phyloP scores from a whole-genome alignment of 2,797 vertebrate species.

The Spheniscus humboldti region DNA sequence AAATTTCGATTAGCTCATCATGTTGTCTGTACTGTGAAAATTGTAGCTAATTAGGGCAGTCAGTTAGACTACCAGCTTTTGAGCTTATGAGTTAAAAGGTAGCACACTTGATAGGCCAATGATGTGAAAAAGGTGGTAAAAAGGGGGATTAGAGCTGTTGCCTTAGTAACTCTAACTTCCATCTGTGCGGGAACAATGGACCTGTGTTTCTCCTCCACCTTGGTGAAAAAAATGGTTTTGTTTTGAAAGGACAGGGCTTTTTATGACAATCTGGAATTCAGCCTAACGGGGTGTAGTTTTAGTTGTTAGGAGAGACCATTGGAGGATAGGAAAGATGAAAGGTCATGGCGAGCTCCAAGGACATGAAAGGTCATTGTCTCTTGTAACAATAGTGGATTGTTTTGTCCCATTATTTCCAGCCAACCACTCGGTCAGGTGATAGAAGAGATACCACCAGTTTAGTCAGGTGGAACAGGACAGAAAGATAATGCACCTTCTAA shows the following conservation, averaged over 20 bases:
- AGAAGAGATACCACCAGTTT: constrained; percentile 79
- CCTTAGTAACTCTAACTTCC: constrained; percentile 98
- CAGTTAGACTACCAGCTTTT: constrained; percentile 82
- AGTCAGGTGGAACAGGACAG: constrained; percentile 75
- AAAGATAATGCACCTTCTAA: constrained; percentile 63
- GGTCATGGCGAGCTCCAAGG: constrained; percentile 87
- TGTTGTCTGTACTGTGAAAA: constrained; percentile 91
- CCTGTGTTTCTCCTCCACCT: constrained; percentile 96
- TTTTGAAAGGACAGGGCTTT: constrained; percentile 92
- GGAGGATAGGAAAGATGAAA: constrained; percentile 85
- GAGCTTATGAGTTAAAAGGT: constrained; percentile 95
- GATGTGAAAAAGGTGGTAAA: constrained; percentile 93
- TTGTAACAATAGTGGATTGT: constrained; percentile 84
- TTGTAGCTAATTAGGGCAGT: constrained; percentile 94
- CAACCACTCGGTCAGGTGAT: constrained; percentile 71
- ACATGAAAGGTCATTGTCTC: constrained; percentile 84
- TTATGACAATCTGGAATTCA: constrained; percentile 92
- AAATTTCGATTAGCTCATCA: constrained; percentile 98
- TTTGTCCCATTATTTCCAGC: constrained; percentile 76
- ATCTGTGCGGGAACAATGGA: constrained; percentile 96
- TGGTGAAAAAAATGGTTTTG: constrained; percentile 90
- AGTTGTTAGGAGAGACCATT: constrained; percentile 85
- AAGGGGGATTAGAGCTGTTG: constrained; percentile 96
- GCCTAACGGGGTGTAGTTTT: constrained; percentile 87
- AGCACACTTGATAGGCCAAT: constrained; percentile 90